Percentiles rank a stretch among this genome's conserved stretches.
phyloP scores from a whole-genome alignment of 1,140 invertebrate species.

The Drosophila nebulosa region DNA sequence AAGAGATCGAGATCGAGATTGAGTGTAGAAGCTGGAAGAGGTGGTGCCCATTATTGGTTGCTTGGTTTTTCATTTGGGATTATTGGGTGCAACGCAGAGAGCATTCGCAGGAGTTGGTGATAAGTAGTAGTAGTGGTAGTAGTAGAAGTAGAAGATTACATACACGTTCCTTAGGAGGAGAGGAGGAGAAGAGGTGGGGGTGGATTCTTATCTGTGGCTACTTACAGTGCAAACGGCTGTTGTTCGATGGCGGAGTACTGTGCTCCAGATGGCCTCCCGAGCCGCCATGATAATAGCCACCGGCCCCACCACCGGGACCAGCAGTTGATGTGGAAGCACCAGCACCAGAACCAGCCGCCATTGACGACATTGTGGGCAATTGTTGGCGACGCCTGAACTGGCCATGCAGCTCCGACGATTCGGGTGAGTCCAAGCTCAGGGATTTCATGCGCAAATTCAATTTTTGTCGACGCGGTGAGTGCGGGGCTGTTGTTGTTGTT shows the following conservation, averaged over 20 bases:
- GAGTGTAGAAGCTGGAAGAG: conserved; percentile 10
- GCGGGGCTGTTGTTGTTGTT: conserved; percentile 89
- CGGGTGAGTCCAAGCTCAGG: conserved; percentile 96
- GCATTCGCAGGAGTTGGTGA: conserved; percentile 13
- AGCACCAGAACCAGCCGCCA: no score
- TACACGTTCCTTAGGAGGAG: conserved; percentile 13
- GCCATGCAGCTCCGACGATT: conserved; percentile 91
- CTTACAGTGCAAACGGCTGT: conserved; percentile 82
- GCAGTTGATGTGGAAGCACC: conserved; percentile 46
- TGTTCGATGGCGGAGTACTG: conserved; percentile 81
- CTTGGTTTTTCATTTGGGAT: neutral
- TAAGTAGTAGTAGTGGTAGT: neutral
- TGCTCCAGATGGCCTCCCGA: conserved; percentile 82
- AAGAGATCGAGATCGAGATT: neutral
- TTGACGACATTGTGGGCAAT: conserved; percentile 46
- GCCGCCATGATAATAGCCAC: conserved; percentile 81
- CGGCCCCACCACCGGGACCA: neutral
- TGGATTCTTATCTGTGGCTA: conserved; percentile 52
- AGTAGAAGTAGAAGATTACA: conserved; percentile 7
- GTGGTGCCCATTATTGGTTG: conserved; percentile 12
- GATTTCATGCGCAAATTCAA: conserved; percentile 98
- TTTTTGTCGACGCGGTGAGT: conserved; percentile 96
- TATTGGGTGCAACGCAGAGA: conserved; percentile 35
- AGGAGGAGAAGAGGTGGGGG: conserved; percentile 18
- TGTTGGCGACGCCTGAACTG: conserved; percentile 86